Evolutionary conservation across 2,797 vertebrate genomes (phyloP).

Genomic region (Pogonophryne albipinna): DNA sequence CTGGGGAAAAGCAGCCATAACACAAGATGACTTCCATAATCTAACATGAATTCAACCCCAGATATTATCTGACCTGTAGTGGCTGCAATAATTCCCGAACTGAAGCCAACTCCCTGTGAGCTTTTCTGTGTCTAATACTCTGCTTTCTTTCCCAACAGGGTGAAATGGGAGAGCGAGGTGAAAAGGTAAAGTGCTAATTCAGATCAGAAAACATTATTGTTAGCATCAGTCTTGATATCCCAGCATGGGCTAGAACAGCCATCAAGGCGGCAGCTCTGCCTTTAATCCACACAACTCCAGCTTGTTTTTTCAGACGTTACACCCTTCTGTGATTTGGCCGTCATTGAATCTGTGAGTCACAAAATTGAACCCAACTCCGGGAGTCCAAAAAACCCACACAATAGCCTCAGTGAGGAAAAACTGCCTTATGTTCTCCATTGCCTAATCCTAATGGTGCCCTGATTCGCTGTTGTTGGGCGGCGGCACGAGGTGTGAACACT

Average conservation of each 20-base stretch:
- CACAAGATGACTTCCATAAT: conserved; percentile 61
- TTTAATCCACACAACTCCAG: conserved; percentile 16
- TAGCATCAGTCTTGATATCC: conserved; percentile 44
- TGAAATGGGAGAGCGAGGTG: conserved; percentile 94
- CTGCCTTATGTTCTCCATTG: conserved; percentile 45
- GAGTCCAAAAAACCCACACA: conserved; percentile 45
- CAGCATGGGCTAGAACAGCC: conserved; percentile 34
- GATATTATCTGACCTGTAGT: conserved; percentile 74
- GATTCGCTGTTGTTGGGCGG: conserved; percentile 45
- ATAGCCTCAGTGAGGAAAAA: conserved; percentile 36
- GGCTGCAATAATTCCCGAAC: conserved; percentile 50
- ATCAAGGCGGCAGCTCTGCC: conserved; percentile 18
- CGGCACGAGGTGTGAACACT: conserved; percentile 52
- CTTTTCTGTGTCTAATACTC: conserved; percentile 60
- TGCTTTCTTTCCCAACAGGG: conserved; percentile 89
- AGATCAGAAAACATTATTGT: conserved; percentile 59
- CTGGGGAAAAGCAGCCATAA: conserved; percentile 59
- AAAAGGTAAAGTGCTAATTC: conserved; percentile 90
- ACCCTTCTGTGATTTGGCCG: conserved; percentile 50
- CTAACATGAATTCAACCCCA: conserved; percentile 72
- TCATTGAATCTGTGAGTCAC: conserved; percentile 63
- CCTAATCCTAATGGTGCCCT: conserved; percentile 46
- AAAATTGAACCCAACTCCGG: conserved; percentile 38
- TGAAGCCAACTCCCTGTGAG: conserved; percentile 34
- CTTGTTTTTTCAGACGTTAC: conserved; percentile 33